These are phyloP conservation scores for Hypocryptadius cinnamomeus DNA, from an alignment of 2,113 vertebrate species.

Conservation along the genomic window DNA sequence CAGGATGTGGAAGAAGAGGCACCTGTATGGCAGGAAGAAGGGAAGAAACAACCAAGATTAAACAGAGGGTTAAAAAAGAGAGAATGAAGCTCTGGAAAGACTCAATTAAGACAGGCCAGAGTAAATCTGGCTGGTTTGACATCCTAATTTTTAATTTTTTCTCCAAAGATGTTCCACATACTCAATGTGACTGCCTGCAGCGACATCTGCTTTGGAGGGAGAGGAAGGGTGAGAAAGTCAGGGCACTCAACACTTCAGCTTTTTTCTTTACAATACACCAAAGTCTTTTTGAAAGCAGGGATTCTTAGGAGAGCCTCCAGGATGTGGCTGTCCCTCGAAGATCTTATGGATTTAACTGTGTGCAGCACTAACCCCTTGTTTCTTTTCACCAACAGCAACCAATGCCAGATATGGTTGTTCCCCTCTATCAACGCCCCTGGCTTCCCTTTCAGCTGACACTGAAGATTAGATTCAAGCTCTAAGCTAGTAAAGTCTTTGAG, in stretches of 20 bases:
- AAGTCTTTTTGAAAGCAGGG: not conserved
- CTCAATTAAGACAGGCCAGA: not conserved
- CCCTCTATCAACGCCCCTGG: not conserved
- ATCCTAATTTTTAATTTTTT: not conserved
- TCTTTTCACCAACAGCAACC: not conserved
- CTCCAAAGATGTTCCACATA: not conserved
- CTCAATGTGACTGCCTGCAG: not conserved
- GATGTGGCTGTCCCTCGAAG: not conserved
- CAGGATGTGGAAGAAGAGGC: not conserved
- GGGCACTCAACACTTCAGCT: not conserved
- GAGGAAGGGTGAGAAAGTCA: not conserved
- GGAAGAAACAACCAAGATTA: not conserved
- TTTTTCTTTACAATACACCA: not conserved
- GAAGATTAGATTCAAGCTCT: conserved; percentile 60
- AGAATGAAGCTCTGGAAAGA: not conserved
- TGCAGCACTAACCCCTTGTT: not conserved
- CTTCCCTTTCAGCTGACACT: conserved; percentile 50
- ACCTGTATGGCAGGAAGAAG: not conserved
- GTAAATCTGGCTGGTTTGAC: not conserved
- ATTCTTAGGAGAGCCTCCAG: not conserved
- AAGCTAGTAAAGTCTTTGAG: conserved; percentile 64
- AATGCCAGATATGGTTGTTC: not conserved
- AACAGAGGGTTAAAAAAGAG: not conserved
- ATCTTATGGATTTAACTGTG: not conserved
- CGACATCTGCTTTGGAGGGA: not conserved